Base-by-base conservation (phyloP, 2,113 vertebrate genomes). In the Acanthochromis polyacanthus region DNA sequence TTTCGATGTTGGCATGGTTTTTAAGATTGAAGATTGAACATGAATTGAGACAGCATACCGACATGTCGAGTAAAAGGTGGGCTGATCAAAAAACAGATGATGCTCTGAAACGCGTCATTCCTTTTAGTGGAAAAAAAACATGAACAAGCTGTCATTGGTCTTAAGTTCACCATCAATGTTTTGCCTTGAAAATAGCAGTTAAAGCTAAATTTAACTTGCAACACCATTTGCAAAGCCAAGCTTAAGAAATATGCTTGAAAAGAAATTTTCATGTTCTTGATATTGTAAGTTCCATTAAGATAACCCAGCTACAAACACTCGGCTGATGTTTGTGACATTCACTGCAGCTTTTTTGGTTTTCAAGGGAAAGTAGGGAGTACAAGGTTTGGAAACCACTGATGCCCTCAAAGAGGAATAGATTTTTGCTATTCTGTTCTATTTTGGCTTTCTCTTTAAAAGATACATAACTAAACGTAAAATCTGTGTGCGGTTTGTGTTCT, bases 341-440 rank as follows among this genome's bases (percentile, higher is more conserved):
- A 43, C 3, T 4, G 15, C 40, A 43, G 14, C 40, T 12, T 43
- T 43, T 43, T 15, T 43, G 40, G 12, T 15, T 43, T 43, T 12
- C 14, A 43, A 43, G 14, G 12, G 12, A 8, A 12, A 15, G 12
- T 12, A 15, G 14, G 40, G 14, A 4, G 14, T 4, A 43, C 3
- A 43, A 43, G 14, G 12, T 12, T 43, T 43, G 11, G 40, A 15
- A 43, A 43, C 40, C 40, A 43, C 40, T 15, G 40, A 43, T 36
- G 32, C 32, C 6, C 8, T 8, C 9, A 8, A 8, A 36, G 32
- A 43, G 12, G 40, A 43, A 43, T 9, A 52, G 48, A 52, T 66
- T 0, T n/a, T 16, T 8, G 28, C 0, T 50, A 28, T 10, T 50
- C 32, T 36, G 9, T 8, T 36, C 32, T 9, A 36, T 36, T 36